Percentiles rank a stretch among this genome's conserved stretches.
phyloP scores from a whole-genome alignment of 2,113 vertebrate genomes.

The Marmota flaviventris region DNA sequence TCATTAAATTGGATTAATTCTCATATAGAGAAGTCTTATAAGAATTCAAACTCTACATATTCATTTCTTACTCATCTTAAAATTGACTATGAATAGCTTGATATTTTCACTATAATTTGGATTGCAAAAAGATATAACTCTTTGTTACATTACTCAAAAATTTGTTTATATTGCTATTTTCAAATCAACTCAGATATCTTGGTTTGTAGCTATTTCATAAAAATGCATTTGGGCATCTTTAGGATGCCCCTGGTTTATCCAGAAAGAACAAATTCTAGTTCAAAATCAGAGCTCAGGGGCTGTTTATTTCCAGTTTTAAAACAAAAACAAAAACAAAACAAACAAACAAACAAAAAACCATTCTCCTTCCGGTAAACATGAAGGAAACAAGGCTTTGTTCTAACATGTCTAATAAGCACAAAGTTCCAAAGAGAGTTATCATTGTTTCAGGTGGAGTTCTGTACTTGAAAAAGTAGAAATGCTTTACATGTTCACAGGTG shows the following conservation, averaged over 20 bases:
- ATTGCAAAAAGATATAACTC: slow-evolving; percentile 23
- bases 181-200: neutral
- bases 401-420: neutral
- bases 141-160: neutral
- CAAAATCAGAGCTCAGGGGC: neutral
- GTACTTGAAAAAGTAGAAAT: neutral
- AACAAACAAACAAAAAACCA: neutral
- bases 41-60: neutral
- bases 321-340: too few species aligned
- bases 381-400: neutral
- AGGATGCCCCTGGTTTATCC: neutral
- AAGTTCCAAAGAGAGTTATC: neutral
- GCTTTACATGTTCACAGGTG: neutral
- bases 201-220: neutral
- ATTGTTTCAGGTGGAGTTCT: neutral
- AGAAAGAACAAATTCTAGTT: neutral
- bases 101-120: slow-evolving; percentile 39
- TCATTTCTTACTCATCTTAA: neutral
- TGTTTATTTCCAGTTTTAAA: neutral
- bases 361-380: neutral
- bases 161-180: neutral
- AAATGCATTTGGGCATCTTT: slow-evolving; percentile 38
- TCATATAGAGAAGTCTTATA: slow-evolving; percentile 7
- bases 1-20: slow-evolving; percentile 41
- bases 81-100: neutral